phyloP scores from a whole-genome alignment of 2,888 invertebrate genomes.

The Thysanoteuthis rhombus region DNA sequence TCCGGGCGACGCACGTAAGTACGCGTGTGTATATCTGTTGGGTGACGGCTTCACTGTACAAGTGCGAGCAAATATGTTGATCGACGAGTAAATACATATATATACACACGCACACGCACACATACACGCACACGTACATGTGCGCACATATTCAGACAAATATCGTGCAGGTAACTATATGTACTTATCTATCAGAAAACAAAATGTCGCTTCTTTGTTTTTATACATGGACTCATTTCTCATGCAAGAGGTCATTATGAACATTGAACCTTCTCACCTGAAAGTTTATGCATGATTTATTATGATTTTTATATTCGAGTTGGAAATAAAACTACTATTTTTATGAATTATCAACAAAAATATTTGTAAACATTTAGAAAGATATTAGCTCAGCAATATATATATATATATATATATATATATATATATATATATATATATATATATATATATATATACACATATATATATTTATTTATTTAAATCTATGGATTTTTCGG shows the following conservation, averaged over 20 bases:
- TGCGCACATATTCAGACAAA: too few species aligned
- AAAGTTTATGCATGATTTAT: background rate
- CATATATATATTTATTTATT: background rate
- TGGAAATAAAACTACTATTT: background rate
- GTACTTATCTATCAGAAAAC: background rate
- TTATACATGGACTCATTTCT: background rate
- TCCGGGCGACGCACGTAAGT: background rate
- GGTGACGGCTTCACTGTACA: too few species aligned
- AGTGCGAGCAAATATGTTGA: background rate
- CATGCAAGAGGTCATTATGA: background rate
- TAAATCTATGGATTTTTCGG: fast-evolving
- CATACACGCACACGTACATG: too few species aligned
- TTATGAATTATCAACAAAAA: background rate
- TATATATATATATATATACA: too few species aligned
- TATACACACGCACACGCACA: background rate
- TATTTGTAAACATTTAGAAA: background rate
- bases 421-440: too few species aligned
- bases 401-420: too few species aligned
- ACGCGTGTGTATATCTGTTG: background rate
- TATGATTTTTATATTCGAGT: background rate
- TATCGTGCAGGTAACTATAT: too few species aligned
- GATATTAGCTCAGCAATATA: too few species aligned
- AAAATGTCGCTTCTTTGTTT: background rate
- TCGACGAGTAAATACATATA: background rate
- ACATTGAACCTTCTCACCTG: background rate